These are phyloP conservation scores for Pelobates cultripes DNA, from an alignment of 2,797 vertebrate genomes.

Conservation along the genomic window DNA sequence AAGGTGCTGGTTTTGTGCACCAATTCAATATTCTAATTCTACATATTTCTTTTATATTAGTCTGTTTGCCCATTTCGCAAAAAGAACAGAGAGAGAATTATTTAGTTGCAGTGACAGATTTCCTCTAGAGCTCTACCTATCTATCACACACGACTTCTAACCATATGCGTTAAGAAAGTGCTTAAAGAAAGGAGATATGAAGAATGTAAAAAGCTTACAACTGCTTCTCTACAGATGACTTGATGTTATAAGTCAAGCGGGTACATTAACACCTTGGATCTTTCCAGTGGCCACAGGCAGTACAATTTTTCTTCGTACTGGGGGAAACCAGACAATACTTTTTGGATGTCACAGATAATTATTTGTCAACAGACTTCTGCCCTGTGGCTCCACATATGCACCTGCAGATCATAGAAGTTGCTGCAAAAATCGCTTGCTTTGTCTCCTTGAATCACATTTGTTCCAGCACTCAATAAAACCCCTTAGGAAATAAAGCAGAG, in stretches of 20 bases:
- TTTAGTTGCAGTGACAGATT: not conserved
- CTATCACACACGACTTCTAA: not conserved
- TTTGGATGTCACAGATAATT: conserved; percentile 67
- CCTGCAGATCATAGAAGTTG: conserved; percentile 63
- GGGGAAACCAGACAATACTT: conserved; percentile 70
- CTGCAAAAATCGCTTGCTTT: conserved; percentile 48
- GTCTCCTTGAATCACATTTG: conserved; percentile 49
- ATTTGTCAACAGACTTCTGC: conserved; percentile 63
- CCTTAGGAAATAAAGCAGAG: conserved; percentile 4
- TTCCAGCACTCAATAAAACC: conserved; percentile 6
- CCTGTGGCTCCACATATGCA: conserved; percentile 67
- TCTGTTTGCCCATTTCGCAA: not conserved
- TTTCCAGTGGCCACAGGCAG: conserved; percentile 61
- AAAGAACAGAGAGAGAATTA: not conserved
- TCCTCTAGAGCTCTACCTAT: not conserved
- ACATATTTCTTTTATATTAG: not conserved
- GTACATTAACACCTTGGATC: conserved; percentile 73
- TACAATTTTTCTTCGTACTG: conserved; percentile 63
- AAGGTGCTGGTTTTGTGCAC: no score
- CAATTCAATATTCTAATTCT: no score
- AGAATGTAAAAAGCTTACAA: not conserved
- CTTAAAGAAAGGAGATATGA: conserved; percentile 1
- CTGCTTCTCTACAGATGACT: conserved; percentile 34
- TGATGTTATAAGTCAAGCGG: conserved; percentile 66
- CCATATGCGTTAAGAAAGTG: conserved; percentile 1